Base-by-base conservation (phyloP, 2,797 vertebrate genomes). In the Mus minutoides region DNA sequence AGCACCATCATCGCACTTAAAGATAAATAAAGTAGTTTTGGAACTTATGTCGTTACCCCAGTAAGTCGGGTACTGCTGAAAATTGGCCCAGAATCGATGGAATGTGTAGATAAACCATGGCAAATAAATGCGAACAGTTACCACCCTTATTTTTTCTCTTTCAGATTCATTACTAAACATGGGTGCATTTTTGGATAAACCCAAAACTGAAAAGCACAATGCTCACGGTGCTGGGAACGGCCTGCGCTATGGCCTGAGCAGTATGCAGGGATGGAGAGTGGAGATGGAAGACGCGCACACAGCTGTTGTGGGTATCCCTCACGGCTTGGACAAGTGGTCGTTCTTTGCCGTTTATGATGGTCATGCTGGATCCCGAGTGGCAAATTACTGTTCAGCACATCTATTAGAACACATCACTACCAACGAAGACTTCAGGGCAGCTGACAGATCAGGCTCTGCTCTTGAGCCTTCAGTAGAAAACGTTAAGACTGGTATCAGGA, bases 201-300 rank as follows among this genome's bases (percentile, higher is more conserved):
- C 99, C 99, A 99, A 99, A 99, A 99, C 99, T 11, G 99, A 99
- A 97, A 99, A 99, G 98, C 99, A 99, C 98, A 99, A 99, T 97
- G 99, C 98, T 34, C 99, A 99, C 1, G 99, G 99, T 93, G 99
- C 99, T 96, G 99, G 99, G 87, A 99, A 99, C 67, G 99, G 99
- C 93, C 98, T 99, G 97, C 99, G 99, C 92, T 99, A 99, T 0
- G 99, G 99, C 96, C 99, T 99, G 96, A 99, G 99, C 99, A 99
- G 99, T 98, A 99, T 99, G 99, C 99, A 99, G 98, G 99, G 99
- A 85, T 99, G 99, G 99, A 98, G 99, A 98, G 99, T 99, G 98
- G 99, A 99, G 97, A 99, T 99, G 99, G 99, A 99, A 98, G 99
- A 99, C 64, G 99, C 99, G 76, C 99, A 99, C 98, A 99, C 99